These are phyloP conservation scores for Solenopsis fugax DNA, from an alignment of 1,140 invertebrate genomes.

Conservation along the genomic window DNA sequence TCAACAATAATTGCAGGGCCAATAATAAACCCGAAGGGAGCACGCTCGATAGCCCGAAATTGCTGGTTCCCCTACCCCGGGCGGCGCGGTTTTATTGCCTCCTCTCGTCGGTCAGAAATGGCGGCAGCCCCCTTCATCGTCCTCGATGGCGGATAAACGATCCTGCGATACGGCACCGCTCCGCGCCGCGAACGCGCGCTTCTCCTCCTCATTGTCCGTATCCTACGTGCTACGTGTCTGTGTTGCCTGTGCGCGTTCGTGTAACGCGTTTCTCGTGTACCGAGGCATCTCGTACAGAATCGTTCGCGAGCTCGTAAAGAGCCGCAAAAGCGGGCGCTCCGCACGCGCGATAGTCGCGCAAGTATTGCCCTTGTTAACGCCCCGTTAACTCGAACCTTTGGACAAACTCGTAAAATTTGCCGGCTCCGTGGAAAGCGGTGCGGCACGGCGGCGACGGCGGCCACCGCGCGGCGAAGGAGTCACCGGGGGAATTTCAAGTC, in stretches of 20 bases:
- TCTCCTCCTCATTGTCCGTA: constrained; percentile 39
- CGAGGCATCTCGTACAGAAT: constrained; percentile 66
- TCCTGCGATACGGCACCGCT: constrained; percentile 78
- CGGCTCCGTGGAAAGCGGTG: constrained; percentile 54
- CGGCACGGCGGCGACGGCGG: not conserved
- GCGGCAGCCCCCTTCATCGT: constrained; percentile 82
- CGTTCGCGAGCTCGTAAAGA: constrained; percentile 80
- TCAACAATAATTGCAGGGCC: constrained; percentile 86
- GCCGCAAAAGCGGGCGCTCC: constrained; percentile 70
- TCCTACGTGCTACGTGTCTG: not conserved
- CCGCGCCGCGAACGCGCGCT: not conserved
- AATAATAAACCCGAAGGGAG: constrained; percentile 86
- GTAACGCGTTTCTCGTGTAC: constrained; percentile 4
- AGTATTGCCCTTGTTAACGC: constrained; percentile 78
- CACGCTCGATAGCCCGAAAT: constrained; percentile 81
- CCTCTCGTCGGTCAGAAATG: constrained; percentile 77
- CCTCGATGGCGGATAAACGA: constrained; percentile 85
- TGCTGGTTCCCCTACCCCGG: constrained; percentile 82
- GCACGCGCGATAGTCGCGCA: constrained; percentile 76
- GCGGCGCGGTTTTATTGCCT: constrained; percentile 71
- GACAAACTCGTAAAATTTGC: constrained; percentile 76
- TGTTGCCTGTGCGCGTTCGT: not conserved
- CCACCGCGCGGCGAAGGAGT: constrained; percentile 22
- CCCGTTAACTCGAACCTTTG: constrained; percentile 77
- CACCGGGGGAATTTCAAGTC: constrained; percentile 41